Evolutionary conservation across 2,888 invertebrate species (phyloP), one percentile per base, ranked within the genome.

Genomic region (Eupeodes latifasciatus): DNA sequence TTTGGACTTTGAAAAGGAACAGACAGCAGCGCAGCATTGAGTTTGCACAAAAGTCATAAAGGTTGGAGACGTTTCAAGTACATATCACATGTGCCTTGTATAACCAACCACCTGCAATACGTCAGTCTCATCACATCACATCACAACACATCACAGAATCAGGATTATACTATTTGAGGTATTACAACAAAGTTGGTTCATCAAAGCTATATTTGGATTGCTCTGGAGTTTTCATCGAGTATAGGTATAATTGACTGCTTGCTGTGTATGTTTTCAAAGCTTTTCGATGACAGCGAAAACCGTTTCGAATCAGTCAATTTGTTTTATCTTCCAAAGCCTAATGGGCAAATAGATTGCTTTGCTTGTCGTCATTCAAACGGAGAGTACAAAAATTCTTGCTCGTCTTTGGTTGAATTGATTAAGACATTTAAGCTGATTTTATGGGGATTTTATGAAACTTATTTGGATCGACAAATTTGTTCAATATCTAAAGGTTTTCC

Each of bases 1-100:
- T 80, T 87, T 83, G 80, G 79, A 78, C 85, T 69, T 74, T 83
- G 67, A 53, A 40, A 40, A 66, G 69, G 34, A 72, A 72, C 61
- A 79, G 61, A 62, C 77, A 74, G 67, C 82, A 47, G 55, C 16
- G n/a, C 36, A 47, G 55, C 16, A 11, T 40, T 49, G 59, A 64
- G 44, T 76, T 72, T 71, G 11, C 57, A 47, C 64, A 59, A 72
- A 57, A 71, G 75, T 69, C 75, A 71, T 78, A 34, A 66, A 40
- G 61, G 36, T 61, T 64, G 62, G n/a, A 59, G 81, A 64, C 59
- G 34, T 80, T 75, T 75, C 69, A 62, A 80, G 69, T 84, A 27
- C 44, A 14, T 47, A 55, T 55, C 55, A 53, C 36, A 36, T 53
- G 36, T n/a, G 36, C 27, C 27, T 1, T 27, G 27, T 27, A 27